These are phyloP conservation scores for Tinea pellionella DNA, from an alignment of 2,888 invertebrate species.

Conservation along the genomic window DNA sequence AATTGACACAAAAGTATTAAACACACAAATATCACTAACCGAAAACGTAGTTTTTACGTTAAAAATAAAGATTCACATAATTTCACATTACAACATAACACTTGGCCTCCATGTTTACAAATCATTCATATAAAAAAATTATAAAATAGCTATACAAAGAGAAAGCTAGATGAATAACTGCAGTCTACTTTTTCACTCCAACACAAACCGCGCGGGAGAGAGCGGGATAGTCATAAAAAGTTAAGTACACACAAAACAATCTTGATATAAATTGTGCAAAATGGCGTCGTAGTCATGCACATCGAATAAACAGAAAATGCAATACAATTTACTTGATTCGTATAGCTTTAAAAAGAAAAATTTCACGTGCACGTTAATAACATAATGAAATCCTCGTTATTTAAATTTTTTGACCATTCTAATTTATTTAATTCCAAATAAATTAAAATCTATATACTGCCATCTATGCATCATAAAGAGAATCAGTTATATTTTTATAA, in stretches of 20 bases:
- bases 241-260: conserved; percentile 22
- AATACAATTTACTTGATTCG: not conserved
- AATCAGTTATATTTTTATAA: not conserved
- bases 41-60: conserved; percentile 23
- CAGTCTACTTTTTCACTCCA: conserved; percentile 40
- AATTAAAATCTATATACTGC: not conserved
- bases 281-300: conserved; percentile 42
- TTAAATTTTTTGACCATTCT: not conserved
- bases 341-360: too few species aligned
- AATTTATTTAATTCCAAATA: not conserved
- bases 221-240: conserved; percentile 33
- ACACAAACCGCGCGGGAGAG: conserved; percentile 24
- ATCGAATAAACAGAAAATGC: not conserved
- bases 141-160: conserved; percentile 34
- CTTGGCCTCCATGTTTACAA: conserved; percentile 68
- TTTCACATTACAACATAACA: conserved; percentile 40
- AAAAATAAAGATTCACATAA: conserved; percentile 26
- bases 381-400: too few species aligned
- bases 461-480: not conserved
- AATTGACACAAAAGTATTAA: conserved; percentile 12
- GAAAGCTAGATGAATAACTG: conserved; percentile 46
- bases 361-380: too few species aligned
- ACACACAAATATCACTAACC: conserved; percentile 29
- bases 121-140: conserved; percentile 54
- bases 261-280: conserved; percentile 40